Conservation (phyloP, 2,797 vertebrate species). For the Erethizon dorsatum region DNA sequence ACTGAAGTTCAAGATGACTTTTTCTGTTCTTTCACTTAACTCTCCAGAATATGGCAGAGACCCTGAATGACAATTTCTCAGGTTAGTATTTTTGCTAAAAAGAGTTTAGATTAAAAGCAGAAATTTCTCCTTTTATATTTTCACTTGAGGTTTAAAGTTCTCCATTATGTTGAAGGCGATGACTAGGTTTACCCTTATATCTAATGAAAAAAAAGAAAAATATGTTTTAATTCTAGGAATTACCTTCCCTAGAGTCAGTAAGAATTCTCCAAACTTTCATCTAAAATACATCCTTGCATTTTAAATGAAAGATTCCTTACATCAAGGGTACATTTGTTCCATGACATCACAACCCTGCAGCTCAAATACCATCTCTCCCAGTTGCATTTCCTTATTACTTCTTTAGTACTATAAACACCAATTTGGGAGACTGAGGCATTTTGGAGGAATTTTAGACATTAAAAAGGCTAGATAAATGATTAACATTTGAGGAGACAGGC, state of each 20-base stretch:
- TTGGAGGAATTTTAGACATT: background rate
- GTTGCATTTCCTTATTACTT: background rate
- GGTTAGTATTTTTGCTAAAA: conserved; percentile 38
- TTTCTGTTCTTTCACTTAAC: background rate
- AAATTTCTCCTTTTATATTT: conserved; percentile 44
- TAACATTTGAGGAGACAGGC: background rate
- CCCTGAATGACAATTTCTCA: conserved; percentile 17
- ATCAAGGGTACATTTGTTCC: background rate
- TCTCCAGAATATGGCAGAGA: background rate
- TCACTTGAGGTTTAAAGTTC: background rate
- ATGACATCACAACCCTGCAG: background rate
- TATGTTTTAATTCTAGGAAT: conserved; percentile 43
- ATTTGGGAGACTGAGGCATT: background rate
- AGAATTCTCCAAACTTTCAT: conserved; percentile 19
- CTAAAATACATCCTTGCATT: background rate
- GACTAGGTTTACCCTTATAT: background rate
- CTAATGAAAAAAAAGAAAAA: background rate
- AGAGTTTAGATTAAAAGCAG: conserved; percentile 27
- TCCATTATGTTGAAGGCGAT: conserved; percentile 24
- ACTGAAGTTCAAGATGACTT: background rate
- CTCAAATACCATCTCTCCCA: background rate
- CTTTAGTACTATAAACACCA: background rate
- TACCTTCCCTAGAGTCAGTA: background rate
- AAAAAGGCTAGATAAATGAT: background rate
- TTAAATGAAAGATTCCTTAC: background rate